Base-by-base conservation (phyloP, 2,113 vertebrate species). In the Gymnorhina tibicen region DNA sequence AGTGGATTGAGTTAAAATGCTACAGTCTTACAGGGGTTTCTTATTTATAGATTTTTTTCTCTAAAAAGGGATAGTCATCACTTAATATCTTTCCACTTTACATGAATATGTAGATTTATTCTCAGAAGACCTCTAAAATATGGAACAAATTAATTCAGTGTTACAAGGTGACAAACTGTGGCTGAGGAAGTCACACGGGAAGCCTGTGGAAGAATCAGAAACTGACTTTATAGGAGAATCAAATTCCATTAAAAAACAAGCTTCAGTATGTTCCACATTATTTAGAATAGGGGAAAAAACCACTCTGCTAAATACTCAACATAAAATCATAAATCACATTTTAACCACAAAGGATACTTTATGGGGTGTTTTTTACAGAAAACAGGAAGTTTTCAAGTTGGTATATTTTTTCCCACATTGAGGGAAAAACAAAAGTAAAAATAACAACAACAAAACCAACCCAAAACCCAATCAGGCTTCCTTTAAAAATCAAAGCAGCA, bases 81-180 rank as follows among this genome's bases (percentile, higher is more conserved):
- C 59, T 60, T 92, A 88, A n/a, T 77, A 50, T 42, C 50, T 84
- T 93, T 14, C 22, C 19, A 63, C 12, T 66, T 74, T 24, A 33
- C 30, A 84, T 53, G 21, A 94, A 82, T 94, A 95, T 87, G 66
- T 52, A 91, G 66, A 91, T 78, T 72, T 78, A 81, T 87, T 76
- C 91, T 89, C 66, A 82, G 59, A 89, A 91, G 77, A 32, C 35
- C 27, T 78, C 56, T 75, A 85, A 94, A 93, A 82, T 78, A 85
- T 47, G 50, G 35, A 89, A 78, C 60, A 70, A 95, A 92, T 94
- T 80, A 88, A 88, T 88, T 85, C 82, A 82, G 42, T 86, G 72
- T 81, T 95, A 91, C 3, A 4, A 87, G 73, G 87, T 91, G 91
- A 91, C 58, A 91, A 87, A 73, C 42, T 80, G n/a, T 60, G 64